Evolutionary conservation across 2,797 vertebrate species (phyloP).

Genomic region (Pseudocheirus occidentalis): DNA sequence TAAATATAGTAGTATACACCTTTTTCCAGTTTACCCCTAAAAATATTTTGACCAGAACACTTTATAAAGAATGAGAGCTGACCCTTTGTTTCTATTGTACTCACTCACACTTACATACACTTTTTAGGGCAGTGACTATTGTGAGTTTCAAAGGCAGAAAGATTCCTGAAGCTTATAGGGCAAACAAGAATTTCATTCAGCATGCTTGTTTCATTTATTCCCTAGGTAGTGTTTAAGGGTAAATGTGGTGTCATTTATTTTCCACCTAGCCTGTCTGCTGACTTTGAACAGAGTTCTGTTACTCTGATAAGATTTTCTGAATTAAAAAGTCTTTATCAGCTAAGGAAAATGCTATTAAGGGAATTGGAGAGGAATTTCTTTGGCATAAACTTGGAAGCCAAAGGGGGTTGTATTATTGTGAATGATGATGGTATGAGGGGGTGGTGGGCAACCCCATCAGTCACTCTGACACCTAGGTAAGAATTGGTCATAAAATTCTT

Average conservation of each 20-base stretch:
- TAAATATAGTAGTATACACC: slow-evolving; percentile 30
- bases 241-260: slow-evolving; percentile 39
- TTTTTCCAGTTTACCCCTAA: not conserved
- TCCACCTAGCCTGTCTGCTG: not conserved
- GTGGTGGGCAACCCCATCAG: not conserved
- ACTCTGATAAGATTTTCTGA: not conserved
- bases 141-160: not conserved
- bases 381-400: slow-evolving; percentile 4
- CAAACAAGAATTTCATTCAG: slow-evolving; percentile 16
- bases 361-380: not conserved
- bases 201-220: slow-evolving; percentile 7
- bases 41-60: not conserved
- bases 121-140: not conserved
- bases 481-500: not conserved
- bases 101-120: not conserved
- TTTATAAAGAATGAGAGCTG: slow-evolving; percentile 9
- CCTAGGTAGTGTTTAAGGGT: not conserved
- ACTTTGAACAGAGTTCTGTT: not conserved
- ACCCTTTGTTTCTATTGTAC: not conserved
- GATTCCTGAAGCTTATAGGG: slow-evolving; percentile 2
- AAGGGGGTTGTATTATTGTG: slow-evolving; percentile 15
- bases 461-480: not conserved
- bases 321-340: slow-evolving; percentile 4
- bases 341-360: not conserved
- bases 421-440: not conserved